phyloP scores from a whole-genome alignment of 2,113 vertebrate genomes.

The Spermophilus dauricus region DNA sequence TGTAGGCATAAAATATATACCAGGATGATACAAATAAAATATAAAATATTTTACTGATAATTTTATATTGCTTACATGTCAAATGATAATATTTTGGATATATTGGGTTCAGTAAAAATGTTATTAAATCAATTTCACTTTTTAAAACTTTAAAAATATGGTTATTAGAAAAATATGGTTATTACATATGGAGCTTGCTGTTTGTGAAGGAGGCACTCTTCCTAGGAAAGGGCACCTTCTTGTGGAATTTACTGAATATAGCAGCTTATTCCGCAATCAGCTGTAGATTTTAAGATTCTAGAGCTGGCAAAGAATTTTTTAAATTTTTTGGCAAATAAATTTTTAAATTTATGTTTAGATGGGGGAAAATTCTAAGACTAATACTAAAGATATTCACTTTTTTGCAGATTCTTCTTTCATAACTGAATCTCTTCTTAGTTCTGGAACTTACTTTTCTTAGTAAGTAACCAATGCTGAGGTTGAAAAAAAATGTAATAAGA shows the following conservation, averaged over 20 bases:
- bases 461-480: background rate
- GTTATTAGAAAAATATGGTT: background rate
- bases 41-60: background rate
- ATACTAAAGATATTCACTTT: background rate
- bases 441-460: background rate
- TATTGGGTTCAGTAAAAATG: background rate
- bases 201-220: conserved; percentile 4
- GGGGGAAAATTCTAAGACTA: background rate
- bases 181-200: background rate
- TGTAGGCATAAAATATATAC: background rate
- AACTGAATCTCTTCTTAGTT: background rate
- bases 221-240: conserved; percentile 83
- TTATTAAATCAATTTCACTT: conserved; percentile 2
- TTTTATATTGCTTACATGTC: background rate
- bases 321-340: background rate
- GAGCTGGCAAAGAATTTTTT: background rate
- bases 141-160: background rate
- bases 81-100: background rate
- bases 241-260: conserved; percentile 78
- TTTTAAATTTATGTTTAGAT: background rate
- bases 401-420: background rate
- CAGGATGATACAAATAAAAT: background rate
- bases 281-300: background rate
- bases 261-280: conserved; percentile 31
- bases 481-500: background rate